These are phyloP conservation scores for Drosophila mulleri DNA, from an alignment of 2,888 invertebrate genomes.

Conservation along the genomic window DNA sequence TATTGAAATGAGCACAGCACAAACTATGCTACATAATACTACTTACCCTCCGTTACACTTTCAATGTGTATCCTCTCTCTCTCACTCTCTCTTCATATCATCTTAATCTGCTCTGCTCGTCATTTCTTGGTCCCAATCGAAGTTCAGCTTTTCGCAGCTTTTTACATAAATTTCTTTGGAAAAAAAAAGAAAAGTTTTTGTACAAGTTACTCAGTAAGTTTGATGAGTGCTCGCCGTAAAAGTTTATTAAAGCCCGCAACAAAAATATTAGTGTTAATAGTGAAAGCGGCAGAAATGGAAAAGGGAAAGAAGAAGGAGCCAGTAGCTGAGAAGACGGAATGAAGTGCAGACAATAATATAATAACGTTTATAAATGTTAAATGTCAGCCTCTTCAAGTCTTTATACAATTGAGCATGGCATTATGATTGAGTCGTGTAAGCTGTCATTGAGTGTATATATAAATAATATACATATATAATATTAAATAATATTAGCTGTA, in stretches of 20 bases:
- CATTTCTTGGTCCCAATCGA: conserved; percentile 59
- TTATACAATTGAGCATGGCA: neutral
- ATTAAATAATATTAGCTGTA: too few species aligned
- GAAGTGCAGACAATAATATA: conserved; percentile 38
- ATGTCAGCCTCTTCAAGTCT: conserved; percentile 13
- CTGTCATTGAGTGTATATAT: neutral
- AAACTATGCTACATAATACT: conserved; percentile 37
- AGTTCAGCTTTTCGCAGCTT: conserved; percentile 53
- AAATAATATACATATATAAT: neutral
- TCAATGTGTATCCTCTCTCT: neutral
- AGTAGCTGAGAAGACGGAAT: neutral
- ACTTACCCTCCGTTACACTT: neutral
- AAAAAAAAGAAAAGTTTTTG: conserved; percentile 42
- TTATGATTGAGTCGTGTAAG: neutral
- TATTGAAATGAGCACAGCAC: conserved; percentile 42
- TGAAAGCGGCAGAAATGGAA: conserved; percentile 38
- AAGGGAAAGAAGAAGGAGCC: neutral
- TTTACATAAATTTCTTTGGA: conserved; percentile 71
- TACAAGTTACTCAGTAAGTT: conserved; percentile 66
- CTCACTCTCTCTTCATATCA: neutral
- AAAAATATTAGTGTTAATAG: conserved; percentile 71
- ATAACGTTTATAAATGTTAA: conserved; percentile 27
- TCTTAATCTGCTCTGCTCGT: conserved; percentile 32
- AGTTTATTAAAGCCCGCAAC: conserved; percentile 72
- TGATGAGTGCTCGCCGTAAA: conserved; percentile 68